Conservation (phyloP, 2,113 vertebrate genomes). For the Hepsetus odoe region DNA sequence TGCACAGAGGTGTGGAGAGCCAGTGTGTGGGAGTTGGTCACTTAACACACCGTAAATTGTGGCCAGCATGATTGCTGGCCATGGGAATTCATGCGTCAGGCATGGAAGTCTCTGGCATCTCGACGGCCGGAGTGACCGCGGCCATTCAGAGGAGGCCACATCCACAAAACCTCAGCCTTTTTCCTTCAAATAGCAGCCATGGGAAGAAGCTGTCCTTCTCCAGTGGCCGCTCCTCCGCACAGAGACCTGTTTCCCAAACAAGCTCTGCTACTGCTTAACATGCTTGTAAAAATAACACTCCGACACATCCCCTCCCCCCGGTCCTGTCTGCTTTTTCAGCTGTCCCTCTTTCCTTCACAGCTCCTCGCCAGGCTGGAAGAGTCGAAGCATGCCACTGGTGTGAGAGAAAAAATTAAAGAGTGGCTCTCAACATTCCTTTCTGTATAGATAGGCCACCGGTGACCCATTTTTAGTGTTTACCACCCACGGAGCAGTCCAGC, state of each 20-base stretch:
- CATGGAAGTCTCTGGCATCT: background rate
- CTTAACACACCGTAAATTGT: conserved; percentile 59
- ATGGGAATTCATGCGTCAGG: background rate
- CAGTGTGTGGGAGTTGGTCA: conserved; percentile 2
- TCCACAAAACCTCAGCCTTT: conserved; percentile 39
- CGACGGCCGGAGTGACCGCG: conserved; percentile 21
- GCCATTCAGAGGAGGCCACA: background rate
- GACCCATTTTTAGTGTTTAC: conserved; percentile 17
- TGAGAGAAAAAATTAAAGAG: conserved; percentile 10
- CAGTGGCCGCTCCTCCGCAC: background rate
- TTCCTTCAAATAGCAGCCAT: conserved; percentile 41
- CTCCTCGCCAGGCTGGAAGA: conserved; percentile 24
- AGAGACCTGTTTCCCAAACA: conserved; percentile 29
- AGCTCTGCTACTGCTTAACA: conserved; percentile 41
- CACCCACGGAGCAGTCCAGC: background rate
- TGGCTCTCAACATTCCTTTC: conserved; percentile 20
- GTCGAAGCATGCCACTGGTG: conserved; percentile 27
- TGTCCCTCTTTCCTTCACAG: conserved; percentile 53
- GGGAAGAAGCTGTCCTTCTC: conserved; percentile 25
- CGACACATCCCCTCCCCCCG: conserved; percentile 51
- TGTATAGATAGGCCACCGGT: conserved; percentile 26
- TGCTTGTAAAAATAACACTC: conserved; percentile 63
- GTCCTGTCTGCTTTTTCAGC: conserved; percentile 67
- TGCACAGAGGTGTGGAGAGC: conserved; percentile 1
- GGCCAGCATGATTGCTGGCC: conserved; percentile 50